These are phyloP conservation scores for Tanypteryx hageni DNA, from an alignment of 2,888 invertebrate species.

Conservation along the genomic window DNA sequence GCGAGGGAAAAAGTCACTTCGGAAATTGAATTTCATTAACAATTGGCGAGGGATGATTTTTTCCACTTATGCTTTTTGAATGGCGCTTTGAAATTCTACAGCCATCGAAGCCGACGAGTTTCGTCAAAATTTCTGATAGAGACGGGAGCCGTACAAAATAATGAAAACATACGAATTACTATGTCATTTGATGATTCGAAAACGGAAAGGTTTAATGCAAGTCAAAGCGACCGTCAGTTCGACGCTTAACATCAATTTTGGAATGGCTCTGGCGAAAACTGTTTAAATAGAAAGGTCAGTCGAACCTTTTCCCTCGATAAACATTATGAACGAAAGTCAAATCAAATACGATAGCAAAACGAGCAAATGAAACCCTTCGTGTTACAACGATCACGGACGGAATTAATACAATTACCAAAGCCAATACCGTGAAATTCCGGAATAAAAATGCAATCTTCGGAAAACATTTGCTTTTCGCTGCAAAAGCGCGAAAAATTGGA, in stretches of 20 bases:
- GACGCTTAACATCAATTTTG: not conserved
- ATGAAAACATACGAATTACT: too few species aligned
- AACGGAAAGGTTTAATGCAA: too few species aligned
- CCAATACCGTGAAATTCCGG: not conserved
- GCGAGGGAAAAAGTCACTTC: too few species aligned
- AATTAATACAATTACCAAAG: constrained; percentile 37
- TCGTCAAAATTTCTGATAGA: too few species aligned
- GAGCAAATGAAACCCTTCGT: not conserved
- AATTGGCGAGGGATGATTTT: too few species aligned
- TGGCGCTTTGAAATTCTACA: too few species aligned
- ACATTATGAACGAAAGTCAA: not conserved
- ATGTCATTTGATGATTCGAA: too few species aligned
- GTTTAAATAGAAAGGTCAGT: not conserved
- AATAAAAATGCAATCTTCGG: not conserved
- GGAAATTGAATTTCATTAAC: too few species aligned
- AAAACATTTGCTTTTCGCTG: constrained; percentile 26
- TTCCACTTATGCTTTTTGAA: too few species aligned
- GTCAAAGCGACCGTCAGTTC: not conserved
- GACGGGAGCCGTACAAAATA: too few species aligned
- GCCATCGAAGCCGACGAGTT: too few species aligned
- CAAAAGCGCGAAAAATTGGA: constrained; percentile 30
- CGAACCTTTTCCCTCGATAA: constrained; percentile 15
- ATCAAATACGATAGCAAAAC: not conserved
- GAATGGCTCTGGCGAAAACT: not conserved
- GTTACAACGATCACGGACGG: constrained; percentile 2